phyloP scores from a whole-genome alignment of 2,888 invertebrate species.

The Nemapogon koenigi region DNA sequence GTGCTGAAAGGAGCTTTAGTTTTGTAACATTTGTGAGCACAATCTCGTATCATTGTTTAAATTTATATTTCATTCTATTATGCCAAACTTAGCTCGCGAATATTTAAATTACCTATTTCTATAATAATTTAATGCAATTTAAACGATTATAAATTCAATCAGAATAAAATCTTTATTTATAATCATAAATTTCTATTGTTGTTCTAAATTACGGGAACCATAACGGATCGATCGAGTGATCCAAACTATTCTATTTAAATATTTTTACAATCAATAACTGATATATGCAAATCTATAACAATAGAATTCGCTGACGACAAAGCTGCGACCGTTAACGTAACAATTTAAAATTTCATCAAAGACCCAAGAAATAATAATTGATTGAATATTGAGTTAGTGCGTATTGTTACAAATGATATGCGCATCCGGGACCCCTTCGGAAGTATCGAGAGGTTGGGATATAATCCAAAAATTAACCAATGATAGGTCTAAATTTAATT shows the following conservation, averaged over 20 bases:
- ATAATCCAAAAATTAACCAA: constrained; percentile 62
- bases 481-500: constrained; percentile 62
- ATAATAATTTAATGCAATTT: too few relatives aligned
- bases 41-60: constrained; percentile 5
- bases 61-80: too few relatives aligned
- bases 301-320: constrained; percentile 44
- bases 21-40: constrained; percentile 25
- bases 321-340: constrained; percentile 55
- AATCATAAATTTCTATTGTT: constrained; percentile 32
- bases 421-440: constrained; percentile 28
- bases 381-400: constrained; percentile 34
- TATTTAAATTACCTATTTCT: too few relatives aligned
- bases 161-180: constrained; percentile 35
- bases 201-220: constrained; percentile 40
- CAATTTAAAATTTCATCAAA: constrained; percentile 59
- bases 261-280: constrained; percentile 64
- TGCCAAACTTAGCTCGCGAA: too few relatives aligned
- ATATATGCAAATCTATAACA: constrained; percentile 55
- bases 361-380: constrained; percentile 59
- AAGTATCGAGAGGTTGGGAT: constrained; percentile 40
- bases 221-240: constrained; percentile 53
- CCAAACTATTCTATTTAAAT: constrained; percentile 52
- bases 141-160: neutral
- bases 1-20: constrained; percentile 46
- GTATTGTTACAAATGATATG: constrained; percentile 48